Percentiles rank a stretch among this genome's conserved stretches.
Evolutionary conservation across 2,113 vertebrate species (phyloP).

Genomic region (Calidris pugnax): DNA sequence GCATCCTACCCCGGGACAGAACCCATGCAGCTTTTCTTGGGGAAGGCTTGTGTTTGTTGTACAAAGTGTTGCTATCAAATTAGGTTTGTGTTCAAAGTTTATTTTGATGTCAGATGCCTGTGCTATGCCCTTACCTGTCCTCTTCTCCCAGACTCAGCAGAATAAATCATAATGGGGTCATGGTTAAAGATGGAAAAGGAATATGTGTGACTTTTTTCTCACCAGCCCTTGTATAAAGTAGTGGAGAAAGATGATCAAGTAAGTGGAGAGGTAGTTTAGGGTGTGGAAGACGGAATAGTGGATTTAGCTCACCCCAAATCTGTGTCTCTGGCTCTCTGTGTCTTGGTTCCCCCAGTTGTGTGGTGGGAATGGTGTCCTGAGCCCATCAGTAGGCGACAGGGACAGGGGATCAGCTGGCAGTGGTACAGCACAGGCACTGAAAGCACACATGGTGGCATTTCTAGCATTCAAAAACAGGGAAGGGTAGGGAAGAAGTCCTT

Average conservation of each 20-base stretch:
- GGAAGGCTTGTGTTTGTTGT: background rate
- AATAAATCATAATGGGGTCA: background rate
- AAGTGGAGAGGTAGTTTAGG: background rate
- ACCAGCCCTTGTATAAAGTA: background rate
- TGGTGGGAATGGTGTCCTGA: background rate
- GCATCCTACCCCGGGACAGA: background rate
- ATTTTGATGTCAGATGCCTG: background rate
- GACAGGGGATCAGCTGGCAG: background rate
- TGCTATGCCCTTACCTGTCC: background rate
- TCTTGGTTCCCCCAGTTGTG: background rate
- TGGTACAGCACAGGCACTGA: background rate
- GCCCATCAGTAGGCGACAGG: fast-evolving
- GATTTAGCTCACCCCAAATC: background rate
- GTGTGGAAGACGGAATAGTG: background rate
- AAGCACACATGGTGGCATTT: fast-evolving
- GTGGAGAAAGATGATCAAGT: background rate
- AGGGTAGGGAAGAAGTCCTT: background rate
- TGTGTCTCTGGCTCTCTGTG: background rate
- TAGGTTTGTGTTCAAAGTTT: background rate
- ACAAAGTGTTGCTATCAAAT: background rate
- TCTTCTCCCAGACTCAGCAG: background rate
- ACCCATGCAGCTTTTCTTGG: background rate
- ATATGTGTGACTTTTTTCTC: background rate
- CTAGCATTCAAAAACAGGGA: background rate
- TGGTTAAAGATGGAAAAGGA: background rate